phyloP scores from a whole-genome alignment of 2,113 vertebrate species.

The Sarotherodon lohbergeri region DNA sequence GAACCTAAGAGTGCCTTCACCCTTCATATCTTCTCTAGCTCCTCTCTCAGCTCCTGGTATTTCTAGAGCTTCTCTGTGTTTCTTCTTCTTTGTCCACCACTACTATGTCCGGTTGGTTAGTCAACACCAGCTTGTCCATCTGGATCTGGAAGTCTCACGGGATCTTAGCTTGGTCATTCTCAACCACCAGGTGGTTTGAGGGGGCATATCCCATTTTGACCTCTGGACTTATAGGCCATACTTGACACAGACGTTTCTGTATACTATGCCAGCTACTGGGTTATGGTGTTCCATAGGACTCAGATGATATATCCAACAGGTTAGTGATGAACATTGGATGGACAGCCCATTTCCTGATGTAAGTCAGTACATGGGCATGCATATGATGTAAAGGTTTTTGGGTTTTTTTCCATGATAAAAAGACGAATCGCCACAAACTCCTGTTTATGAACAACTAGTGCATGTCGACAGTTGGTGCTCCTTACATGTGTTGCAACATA shows the following conservation, averaged over 20 bases:
- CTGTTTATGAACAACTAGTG: neutral
- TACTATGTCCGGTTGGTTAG: neutral
- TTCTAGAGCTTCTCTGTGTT: neutral
- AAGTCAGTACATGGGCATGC: too few species aligned
- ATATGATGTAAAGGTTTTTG: too few species aligned
- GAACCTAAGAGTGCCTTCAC: too few species aligned
- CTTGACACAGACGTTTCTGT: too few species aligned
- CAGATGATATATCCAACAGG: too few species aligned
- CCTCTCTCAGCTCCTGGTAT: fast-evolving
- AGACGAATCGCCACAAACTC: neutral
- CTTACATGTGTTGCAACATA: neutral
- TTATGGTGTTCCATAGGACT: too few species aligned
- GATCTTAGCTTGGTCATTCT: neutral
- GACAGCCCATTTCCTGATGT: too few species aligned
- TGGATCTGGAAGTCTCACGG: neutral
- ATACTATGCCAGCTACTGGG: too few species aligned
- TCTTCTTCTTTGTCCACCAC: neutral
- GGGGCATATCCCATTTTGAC: neutral
- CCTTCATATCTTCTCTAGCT: neutral
- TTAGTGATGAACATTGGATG: too few species aligned
- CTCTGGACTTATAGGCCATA: too few species aligned
- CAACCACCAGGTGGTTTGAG: neutral
- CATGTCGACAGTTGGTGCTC: neutral
- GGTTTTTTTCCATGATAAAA: neutral
- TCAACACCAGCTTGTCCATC: neutral